phyloP scores from a whole-genome alignment of 2,888 invertebrate species.

The Metalampra italica region DNA sequence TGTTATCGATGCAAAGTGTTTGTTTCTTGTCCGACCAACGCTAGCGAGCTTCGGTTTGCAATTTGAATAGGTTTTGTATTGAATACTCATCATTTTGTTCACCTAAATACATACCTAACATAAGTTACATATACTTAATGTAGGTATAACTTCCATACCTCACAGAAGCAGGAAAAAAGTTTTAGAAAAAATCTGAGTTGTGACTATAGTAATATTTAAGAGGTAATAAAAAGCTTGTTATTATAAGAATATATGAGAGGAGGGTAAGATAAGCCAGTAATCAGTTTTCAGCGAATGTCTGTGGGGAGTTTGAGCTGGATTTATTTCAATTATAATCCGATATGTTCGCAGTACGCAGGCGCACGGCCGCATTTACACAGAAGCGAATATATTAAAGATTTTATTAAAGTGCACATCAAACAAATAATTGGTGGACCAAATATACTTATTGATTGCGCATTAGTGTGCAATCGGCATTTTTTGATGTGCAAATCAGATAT shows the following conservation, averaged over 20 bases:
- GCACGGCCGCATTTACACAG: conserved; percentile 52
- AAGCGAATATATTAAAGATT: conserved; percentile 12
- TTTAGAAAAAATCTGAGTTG: too few relatives aligned
- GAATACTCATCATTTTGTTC: not conserved
- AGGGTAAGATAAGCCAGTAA: conserved; percentile 53
- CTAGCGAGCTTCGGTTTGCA: not conserved
- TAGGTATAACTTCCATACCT: too few relatives aligned
- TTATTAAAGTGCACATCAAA: too few relatives aligned
- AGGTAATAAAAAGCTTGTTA: not conserved
- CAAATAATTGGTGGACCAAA: too few relatives aligned
- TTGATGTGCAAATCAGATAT: too few relatives aligned
- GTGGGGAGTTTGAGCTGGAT: conserved; percentile 55
- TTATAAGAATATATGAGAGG: conserved; percentile 10
- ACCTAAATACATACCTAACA: too few relatives aligned
- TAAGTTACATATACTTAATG: too few relatives aligned
- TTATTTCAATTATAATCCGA: conserved; percentile 75
- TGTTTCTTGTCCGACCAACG: conserved; percentile 36
- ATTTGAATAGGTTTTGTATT: not conserved
- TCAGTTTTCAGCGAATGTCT: conserved; percentile 52
- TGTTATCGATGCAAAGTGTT: conserved; percentile 77
- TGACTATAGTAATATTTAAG: too few relatives aligned
- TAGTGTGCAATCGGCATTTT: not conserved
- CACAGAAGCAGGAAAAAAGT: too few relatives aligned
- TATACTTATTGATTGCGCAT: too few relatives aligned
- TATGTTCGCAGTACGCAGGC: conserved; percentile 55